These are phyloP conservation scores for Calameuta filiformis DNA, from an alignment of 2,888 invertebrate genomes.

Conservation along the genomic window DNA sequence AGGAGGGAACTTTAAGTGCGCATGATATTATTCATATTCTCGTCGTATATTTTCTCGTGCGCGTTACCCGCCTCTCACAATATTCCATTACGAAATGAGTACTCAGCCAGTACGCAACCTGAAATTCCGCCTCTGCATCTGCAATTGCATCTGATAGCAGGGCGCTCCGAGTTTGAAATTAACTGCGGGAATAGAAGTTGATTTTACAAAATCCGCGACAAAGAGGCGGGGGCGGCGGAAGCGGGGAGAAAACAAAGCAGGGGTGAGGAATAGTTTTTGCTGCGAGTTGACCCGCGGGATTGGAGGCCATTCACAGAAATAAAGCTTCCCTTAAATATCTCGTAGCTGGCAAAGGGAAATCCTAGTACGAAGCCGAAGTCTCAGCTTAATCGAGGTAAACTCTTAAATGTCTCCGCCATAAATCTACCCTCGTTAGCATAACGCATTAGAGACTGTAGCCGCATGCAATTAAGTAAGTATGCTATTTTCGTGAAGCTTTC, in stretches of 20 bases:
- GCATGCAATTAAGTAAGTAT: slow-evolving; percentile 57
- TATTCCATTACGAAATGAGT: not conserved
- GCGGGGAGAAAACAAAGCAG: not conserved
- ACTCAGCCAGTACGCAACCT: not conserved
- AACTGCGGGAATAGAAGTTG: not conserved
- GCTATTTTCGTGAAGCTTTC: slow-evolving; percentile 32
- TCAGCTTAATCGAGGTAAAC: slow-evolving; percentile 26
- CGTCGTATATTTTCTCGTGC: not conserved
- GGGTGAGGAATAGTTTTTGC: slow-evolving; percentile 23
- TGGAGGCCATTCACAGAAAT: not conserved
- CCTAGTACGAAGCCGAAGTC: not conserved
- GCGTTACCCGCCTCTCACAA: not conserved
- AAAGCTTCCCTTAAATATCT: not conserved
- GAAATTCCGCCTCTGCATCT: not conserved
- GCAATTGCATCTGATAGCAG: not conserved
- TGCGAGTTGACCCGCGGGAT: not conserved
- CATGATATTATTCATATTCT: not conserved
- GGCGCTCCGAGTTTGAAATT: not conserved
- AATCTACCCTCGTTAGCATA: slow-evolving; percentile 54
- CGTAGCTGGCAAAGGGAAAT: not conserved
- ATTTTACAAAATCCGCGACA: not conserved
- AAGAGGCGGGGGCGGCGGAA: not conserved
- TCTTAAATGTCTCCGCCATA: slow-evolving; percentile 39
- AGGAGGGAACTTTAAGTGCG: not conserved
- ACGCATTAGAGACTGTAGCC: slow-evolving; percentile 52